A percentile compares a stretch with the other conserved stretches of the same genome.
phyloP scores from a whole-genome alignment of 2,888 invertebrate genomes.

The Drosophila hawaiiensis region DNA sequence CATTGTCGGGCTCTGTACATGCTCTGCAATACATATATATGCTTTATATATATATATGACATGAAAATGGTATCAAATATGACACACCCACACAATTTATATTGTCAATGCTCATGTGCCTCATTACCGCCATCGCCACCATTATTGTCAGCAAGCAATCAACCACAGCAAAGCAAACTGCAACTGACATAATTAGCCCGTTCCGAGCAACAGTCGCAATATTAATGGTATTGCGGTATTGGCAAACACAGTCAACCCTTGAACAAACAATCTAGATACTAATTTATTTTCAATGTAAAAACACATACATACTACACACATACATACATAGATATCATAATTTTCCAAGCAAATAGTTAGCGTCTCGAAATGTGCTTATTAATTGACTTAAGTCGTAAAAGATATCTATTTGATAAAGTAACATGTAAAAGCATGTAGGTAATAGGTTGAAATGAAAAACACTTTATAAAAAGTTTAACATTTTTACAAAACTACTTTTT shows the following conservation, averaged over 20 bases:
- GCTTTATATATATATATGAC: not conserved
- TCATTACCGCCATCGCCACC: slow-evolving; percentile 14
- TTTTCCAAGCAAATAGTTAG: slow-evolving; percentile 19
- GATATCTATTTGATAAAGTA: not conserved
- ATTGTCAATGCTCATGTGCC: slow-evolving; percentile 5
- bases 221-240: slow-evolving; percentile 61
- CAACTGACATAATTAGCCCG: slow-evolving; percentile 9
- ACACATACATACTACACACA: not conserved
- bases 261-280: slow-evolving; percentile 24
- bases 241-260: slow-evolving; percentile 35
- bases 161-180: slow-evolving; percentile 21
- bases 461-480: rapidly evolving
- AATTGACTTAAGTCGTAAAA: not conserved
- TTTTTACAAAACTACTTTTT: not conserved
- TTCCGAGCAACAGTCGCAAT: slow-evolving; percentile 30
- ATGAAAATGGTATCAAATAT: not conserved
- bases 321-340: not conserved
- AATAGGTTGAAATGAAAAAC: not conserved
- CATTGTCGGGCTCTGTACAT: not conserved
- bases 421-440: not conserved
- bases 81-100: not conserved
- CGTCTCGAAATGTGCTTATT: not conserved
- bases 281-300: not conserved
- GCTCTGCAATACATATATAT: not conserved
- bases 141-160: slow-evolving; percentile 16